Percentiles rank a stretch among this genome's conserved stretches.
These are phyloP conservation scores for Crotophaga sulcirostris DNA, from an alignment of 2,113 vertebrate species.

Conservation along the genomic window DNA sequence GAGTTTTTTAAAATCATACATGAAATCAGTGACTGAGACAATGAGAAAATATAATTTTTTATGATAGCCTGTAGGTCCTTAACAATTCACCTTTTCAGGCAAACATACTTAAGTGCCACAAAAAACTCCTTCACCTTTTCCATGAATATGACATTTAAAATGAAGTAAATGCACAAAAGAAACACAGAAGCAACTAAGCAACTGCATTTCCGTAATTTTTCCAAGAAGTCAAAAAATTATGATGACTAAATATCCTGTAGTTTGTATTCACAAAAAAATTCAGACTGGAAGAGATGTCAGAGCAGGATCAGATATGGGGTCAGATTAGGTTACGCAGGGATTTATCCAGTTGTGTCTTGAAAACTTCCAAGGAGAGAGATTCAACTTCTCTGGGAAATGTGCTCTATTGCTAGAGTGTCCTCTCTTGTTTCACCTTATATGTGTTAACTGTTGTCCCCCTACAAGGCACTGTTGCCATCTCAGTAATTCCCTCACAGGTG, in stretches of 20 bases:
- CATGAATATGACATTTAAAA: not conserved
- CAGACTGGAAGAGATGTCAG: not conserved
- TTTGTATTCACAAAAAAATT: not conserved
- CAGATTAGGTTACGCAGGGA: not conserved
- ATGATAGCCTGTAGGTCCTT: not conserved
- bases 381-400: not conserved
- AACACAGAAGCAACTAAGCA: not conserved
- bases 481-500: not conserved
- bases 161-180: not conserved
- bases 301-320: not conserved
- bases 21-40: not conserved
- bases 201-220: not conserved
- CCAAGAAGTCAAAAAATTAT: not conserved
- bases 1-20: not conserved
- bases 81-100: not conserved
- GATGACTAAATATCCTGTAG: not conserved
- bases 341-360: not conserved
- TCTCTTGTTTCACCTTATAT: no score
- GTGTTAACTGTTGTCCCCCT: not conserved
- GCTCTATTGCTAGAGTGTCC: not conserved
- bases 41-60: not conserved
- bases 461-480: not conserved
- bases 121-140: not conserved
- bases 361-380: not conserved
- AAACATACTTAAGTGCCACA: not conserved